Evolutionary conservation across 2,888 invertebrate genomes (phyloP), one percentile per base, ranked within the genome.

Genomic region (Chymomyza caudatula): DNA sequence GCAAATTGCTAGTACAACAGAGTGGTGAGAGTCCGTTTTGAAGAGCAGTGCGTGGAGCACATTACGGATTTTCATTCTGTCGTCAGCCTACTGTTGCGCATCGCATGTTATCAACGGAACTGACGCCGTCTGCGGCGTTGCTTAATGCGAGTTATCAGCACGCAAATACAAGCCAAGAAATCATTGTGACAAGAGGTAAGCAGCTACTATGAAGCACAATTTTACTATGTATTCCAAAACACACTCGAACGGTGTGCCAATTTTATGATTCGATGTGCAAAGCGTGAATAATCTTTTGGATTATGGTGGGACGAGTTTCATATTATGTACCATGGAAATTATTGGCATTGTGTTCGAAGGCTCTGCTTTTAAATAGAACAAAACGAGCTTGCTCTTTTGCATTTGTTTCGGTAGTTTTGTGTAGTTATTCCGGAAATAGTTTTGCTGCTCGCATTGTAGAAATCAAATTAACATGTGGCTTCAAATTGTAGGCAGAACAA

Each of bases 61-160:
- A 22, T 15, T 52, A 8, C 52, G 22, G n/a, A 19, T 2, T 13
- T 23, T 52, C 52, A 22, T 23, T 11, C 23, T 4, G 13, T 52
- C 23, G 11, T 11, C 29, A 37, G 29, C 29, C 58, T 19, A 20
- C 47, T 23, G 58, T 20, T 47, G 59, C 60, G 60, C 71, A 68
- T 85, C 90, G 89, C 87, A 90, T 90, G 90, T 86, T 90, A 89
- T 87, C 90, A 73, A 88, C 84, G 86, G 88, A 89, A 85, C 85
- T 88, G 73, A 78, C 88, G 86, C 88, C 87, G 77, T 85, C 89
- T 69, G 72, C 88, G 90, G 88, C 89, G 79, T 87, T 86, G 69
- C 80, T 81, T 74, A 81, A 83, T 81, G 83, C 84, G 68, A 86
- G 74, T 77, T 83, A 77, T 78, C 77, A 86, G 75, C 85, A 81